These are phyloP conservation scores for Yponomeuta sedellus DNA, from an alignment of 2,888 invertebrate genomes.

Conservation along the genomic window DNA sequence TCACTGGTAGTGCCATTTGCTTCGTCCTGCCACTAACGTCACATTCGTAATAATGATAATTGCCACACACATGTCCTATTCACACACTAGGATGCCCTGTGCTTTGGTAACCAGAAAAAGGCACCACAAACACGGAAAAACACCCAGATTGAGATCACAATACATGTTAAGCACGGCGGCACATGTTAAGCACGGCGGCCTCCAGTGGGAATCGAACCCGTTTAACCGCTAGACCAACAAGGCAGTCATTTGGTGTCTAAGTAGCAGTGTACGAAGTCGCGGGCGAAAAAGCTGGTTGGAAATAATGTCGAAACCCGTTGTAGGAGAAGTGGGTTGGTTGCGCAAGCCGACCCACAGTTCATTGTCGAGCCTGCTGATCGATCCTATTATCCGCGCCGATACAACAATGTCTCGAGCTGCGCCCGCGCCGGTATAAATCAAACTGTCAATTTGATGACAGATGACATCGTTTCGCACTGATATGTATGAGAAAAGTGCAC, in stretches of 20 bases:
- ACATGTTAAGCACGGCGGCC: too few relatives aligned
- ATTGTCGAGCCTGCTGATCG: conserved; percentile 52
- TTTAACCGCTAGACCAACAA: too few relatives aligned
- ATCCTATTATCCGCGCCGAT: conserved; percentile 45
- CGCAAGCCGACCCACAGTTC: conserved; percentile 57
- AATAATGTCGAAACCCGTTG: conserved; percentile 46
- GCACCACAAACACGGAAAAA: too few relatives aligned
- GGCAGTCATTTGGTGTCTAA: not conserved
- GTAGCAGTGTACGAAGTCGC: not conserved
- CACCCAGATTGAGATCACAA: too few relatives aligned
- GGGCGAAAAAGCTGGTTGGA: not conserved
- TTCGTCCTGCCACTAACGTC: too few relatives aligned
- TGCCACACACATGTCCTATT: too few relatives aligned
- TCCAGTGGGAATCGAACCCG: too few relatives aligned
- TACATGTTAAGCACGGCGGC: too few relatives aligned
- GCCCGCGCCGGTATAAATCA: conserved; percentile 35
- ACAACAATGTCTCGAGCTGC: conserved; percentile 29
- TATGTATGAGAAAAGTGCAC: not conserved
- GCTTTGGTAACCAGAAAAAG: too few relatives aligned
- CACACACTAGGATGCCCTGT: too few relatives aligned
- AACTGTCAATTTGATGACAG: conserved; percentile 30
- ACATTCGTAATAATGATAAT: too few relatives aligned
- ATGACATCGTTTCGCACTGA: conserved; percentile 3
- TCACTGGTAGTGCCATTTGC: too few relatives aligned
- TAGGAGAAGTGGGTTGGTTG: conserved; percentile 42